A percentile compares a stretch with the other conserved stretches of the same genome.
phyloP scores from a whole-genome alignment of 2,797 vertebrate genomes.

The Hydrophis major region DNA sequence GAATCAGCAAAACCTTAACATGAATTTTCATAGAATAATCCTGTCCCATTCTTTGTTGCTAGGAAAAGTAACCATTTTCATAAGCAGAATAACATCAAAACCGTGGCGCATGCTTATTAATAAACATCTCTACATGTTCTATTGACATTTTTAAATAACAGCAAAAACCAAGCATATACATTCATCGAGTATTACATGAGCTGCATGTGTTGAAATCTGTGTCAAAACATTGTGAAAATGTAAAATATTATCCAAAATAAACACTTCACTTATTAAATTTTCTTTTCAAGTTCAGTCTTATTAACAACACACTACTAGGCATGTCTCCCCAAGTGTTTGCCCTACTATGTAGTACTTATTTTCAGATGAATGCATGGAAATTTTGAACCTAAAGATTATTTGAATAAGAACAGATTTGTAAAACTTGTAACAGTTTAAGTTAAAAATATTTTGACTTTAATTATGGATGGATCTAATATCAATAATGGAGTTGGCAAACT shows the following conservation, averaged over 20 bases:
- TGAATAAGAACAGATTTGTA: background rate
- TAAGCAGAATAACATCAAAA: slow-evolving; percentile 27
- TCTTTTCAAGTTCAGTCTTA: background rate
- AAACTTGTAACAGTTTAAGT: background rate
- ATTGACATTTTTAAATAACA: background rate
- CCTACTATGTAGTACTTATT: background rate
- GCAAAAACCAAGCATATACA: background rate
- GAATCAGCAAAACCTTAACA: slow-evolving; percentile 44
- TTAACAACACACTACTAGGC: background rate
- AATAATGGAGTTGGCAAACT: background rate
- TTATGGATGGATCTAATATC: background rate
- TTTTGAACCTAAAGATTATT: background rate
- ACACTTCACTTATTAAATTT: background rate
- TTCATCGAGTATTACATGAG: slow-evolving; percentile 17
- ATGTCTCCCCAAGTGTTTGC: background rate
- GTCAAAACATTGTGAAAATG: background rate
- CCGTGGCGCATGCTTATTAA: slow-evolving; percentile 9
- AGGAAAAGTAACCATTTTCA: slow-evolving; percentile 25
- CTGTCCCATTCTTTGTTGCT: slow-evolving; percentile 23
- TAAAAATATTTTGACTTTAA: background rate
- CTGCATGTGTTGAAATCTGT: background rate
- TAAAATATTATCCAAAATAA: background rate
- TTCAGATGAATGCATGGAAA: background rate
- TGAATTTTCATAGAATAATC: slow-evolving; percentile 24
- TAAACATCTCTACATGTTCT: slow-evolving; percentile 24